Percentiles rank a stretch among this genome's conserved stretches.
Conservation (phyloP, 1,140 invertebrate species). For the Drosophila athabasca region DNA sequence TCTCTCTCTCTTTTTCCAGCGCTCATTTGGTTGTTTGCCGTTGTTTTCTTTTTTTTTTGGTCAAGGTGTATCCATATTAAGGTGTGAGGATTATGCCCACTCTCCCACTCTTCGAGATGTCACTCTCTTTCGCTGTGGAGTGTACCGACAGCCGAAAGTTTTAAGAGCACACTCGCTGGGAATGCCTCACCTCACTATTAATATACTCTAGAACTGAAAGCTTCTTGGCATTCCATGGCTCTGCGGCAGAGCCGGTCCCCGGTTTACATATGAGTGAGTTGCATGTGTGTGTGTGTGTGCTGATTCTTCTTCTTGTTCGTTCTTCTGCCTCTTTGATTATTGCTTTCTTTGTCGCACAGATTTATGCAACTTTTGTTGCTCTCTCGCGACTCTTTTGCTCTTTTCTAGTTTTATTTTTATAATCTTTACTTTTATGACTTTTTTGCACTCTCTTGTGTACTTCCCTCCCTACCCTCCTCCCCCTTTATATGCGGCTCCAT, state of each 20-base stretch:
- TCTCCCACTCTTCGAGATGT: no score
- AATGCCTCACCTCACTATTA: no score
- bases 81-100: no score
- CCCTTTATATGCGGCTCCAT: slow-evolving; percentile 22
- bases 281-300: slow-evolving; percentile 16
- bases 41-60: slow-evolving; percentile 39
- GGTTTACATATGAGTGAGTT: slow-evolving; percentile 4
- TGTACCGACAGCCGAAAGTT: no score
- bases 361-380: slow-evolving; percentile 71
- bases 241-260: slow-evolving; percentile 55
- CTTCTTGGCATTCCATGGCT: slow-evolving; percentile 64
- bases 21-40: slow-evolving; percentile 24
- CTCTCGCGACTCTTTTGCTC: slow-evolving; percentile 7
- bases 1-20: no score
- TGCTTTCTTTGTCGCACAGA: slow-evolving; percentile 70
- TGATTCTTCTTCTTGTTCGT: slow-evolving; percentile 23
- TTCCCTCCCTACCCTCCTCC: background rate
- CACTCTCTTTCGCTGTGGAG: no score
- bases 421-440: slow-evolving; percentile 56
- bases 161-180: no score
- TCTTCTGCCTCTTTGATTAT: slow-evolving; percentile 26
- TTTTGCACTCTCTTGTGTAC: slow-evolving; percentile 19
- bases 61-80: no score
- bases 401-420: slow-evolving; percentile 57
- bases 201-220: slow-evolving; percentile 43